These are phyloP conservation scores for Catharus bicknelli DNA, from an alignment of 2,113 vertebrate genomes.

Conservation along the genomic window DNA sequence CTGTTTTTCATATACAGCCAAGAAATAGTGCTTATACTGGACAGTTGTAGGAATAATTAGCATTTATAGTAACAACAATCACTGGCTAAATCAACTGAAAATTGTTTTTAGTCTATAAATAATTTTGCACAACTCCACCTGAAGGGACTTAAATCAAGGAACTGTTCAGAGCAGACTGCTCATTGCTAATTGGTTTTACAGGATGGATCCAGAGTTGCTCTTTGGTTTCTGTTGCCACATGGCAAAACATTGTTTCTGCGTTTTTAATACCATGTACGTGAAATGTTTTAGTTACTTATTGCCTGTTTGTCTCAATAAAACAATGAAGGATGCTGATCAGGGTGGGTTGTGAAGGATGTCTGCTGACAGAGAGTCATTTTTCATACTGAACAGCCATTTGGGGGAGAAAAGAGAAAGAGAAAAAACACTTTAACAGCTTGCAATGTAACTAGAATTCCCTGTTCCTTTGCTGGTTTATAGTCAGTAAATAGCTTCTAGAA, in stretches of 20 bases:
- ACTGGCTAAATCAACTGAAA: background rate
- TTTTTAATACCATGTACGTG: background rate
- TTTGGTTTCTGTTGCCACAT: background rate
- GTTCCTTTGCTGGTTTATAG: constrained; percentile 20
- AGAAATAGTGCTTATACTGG: background rate
- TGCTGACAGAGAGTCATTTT: constrained; percentile 42
- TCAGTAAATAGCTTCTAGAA: constrained; percentile 27
- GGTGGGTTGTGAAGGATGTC: background rate
- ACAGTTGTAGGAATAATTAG: background rate
- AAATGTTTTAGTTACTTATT: background rate
- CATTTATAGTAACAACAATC: background rate
- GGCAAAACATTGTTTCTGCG: background rate
- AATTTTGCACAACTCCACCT: background rate
- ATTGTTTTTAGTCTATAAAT: background rate
- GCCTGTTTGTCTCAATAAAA: constrained; percentile 36
- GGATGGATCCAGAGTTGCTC: background rate
- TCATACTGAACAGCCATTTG: constrained; percentile 43
- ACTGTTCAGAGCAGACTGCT: background rate
- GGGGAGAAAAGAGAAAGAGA: background rate
- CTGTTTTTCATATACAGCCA: background rate
- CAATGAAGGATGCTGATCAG: constrained; percentile 6
- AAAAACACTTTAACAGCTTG: constrained; percentile 24
- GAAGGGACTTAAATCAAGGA: background rate
- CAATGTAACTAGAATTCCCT: constrained; percentile 35
- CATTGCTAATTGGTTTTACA: background rate